phyloP scores from a whole-genome alignment of 2,113 vertebrate species.

The Anser brachyrhynchus region DNA sequence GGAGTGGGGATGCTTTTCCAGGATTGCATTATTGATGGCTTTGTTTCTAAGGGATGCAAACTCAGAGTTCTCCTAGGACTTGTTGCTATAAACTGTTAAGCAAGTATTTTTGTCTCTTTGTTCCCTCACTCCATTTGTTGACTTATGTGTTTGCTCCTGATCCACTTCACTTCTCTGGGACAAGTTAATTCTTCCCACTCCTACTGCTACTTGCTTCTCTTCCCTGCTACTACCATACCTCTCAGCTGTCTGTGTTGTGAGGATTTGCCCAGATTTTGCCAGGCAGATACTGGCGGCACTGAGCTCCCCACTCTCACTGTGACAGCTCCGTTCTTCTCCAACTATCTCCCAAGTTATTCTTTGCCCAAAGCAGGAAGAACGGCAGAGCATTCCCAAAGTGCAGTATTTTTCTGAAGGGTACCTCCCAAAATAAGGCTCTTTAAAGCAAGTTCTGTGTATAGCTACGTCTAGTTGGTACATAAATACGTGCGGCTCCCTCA shows the following conservation, averaged over 20 bases:
- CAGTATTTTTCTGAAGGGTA: background rate
- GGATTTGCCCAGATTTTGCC: background rate
- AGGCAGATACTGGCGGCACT: background rate
- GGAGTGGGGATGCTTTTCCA: constrained; percentile 48
- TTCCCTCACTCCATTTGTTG: background rate
- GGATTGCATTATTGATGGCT: constrained; percentile 13
- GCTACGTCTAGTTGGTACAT: background rate
- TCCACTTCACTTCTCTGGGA: background rate
- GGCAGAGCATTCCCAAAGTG: background rate
- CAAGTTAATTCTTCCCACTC: background rate
- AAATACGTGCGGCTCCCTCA: background rate
- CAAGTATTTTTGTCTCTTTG: background rate
- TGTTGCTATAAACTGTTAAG: constrained; percentile 7
- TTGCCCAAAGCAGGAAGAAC: background rate
- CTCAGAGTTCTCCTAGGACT: background rate
- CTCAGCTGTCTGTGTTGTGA: background rate
- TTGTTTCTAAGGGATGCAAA: constrained; percentile 14
- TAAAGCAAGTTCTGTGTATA: background rate
- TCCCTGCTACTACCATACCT: background rate
- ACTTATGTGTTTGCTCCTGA: background rate
- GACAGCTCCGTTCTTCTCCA: background rate
- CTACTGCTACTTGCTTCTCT: background rate
- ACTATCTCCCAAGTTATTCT: no score
- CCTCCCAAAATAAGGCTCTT: background rate
- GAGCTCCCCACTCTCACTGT: background rate